Percentiles rank a stretch among this genome's conserved stretches.
These are phyloP conservation scores for Prunella himalayana DNA, from an alignment of 2,113 vertebrate species.

Conservation along the genomic window DNA sequence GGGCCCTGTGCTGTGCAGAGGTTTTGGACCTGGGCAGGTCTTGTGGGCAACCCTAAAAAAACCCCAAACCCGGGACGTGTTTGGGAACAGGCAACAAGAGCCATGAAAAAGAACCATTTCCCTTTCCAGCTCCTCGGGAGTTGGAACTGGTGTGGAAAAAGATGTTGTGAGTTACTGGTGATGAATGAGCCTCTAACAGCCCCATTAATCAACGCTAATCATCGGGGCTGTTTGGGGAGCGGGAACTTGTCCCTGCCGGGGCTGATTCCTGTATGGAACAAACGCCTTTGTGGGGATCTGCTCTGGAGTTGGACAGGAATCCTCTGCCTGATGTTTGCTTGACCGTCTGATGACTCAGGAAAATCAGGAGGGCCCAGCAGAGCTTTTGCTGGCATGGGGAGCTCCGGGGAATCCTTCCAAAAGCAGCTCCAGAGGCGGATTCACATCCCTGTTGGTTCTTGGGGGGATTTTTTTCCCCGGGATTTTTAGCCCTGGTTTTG, in stretches of 20 bases:
- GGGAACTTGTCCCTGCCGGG: background rate
- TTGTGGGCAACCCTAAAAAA: background rate
- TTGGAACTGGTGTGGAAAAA: background rate
- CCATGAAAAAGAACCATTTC: background rate
- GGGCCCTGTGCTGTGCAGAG: background rate
- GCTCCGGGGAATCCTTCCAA: background rate
- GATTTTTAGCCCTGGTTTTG: background rate
- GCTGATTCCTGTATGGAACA: background rate
- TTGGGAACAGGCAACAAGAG: background rate
- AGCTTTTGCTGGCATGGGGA: background rate
- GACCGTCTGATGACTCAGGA: background rate
- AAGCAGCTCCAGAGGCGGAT: background rate
- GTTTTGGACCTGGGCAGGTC: background rate
- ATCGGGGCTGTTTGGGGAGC: background rate
- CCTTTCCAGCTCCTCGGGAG: background rate
- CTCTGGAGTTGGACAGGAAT: background rate
- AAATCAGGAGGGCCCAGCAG: background rate
- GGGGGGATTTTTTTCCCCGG: background rate
- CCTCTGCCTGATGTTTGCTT: background rate
- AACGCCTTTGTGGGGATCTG: background rate
- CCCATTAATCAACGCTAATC: constrained; percentile 47
- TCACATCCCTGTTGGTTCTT: fast-evolving
- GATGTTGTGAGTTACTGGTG: constrained; percentile 20
- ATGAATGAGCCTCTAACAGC: constrained; percentile 40
- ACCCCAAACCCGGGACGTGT: background rate